Evolutionary conservation across 2,113 vertebrate species (phyloP), one percentile per base, ranked within the genome.

Genomic region (Clarias macrocephalus): DNA sequence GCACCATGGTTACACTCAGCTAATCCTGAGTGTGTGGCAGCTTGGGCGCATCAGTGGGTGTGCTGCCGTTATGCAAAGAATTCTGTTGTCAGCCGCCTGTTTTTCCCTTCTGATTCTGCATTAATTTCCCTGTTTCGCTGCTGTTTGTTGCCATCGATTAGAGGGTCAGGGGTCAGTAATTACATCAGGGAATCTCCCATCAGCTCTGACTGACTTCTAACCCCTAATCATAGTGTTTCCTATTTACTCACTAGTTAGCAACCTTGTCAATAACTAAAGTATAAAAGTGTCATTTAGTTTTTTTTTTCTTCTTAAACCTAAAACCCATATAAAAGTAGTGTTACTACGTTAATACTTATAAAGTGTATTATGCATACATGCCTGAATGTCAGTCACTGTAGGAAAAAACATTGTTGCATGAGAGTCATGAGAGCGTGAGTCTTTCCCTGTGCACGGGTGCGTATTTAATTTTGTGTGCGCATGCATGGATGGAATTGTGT

Each of bases 21-120:
- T 73, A 57, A 57, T 21, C 66, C 19, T 79, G 59, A 86, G 60
- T 80, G 59, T 65, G 76, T 65, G 28, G 79, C 75, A 57, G 60
- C 11, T 57, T 54, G 59, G 33, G 76, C 13, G 60, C 63, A 54
- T 33, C n/a, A 15, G 60, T 86, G 73, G 56, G 73, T 62, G 85
- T 54, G 75, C 56, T 25, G 28, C 13, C 37, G 54, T 84, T 84
- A 73, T 59, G 21, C 9, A 70, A 80, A 59, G n/a, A 8, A n/a
- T 42, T 56, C 21, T 6, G 12, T 5, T 52, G 23, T 56, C 75
- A 77, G 52, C 7, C 25, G 18, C 21, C 73, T 48, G 30, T n/a
- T 48, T 30, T 85, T 42, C 8, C 5, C 3, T 25, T 63, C 16
- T 60, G 3, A 48, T 52, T 28, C 81, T 66, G 65, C 48, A 19